Evolutionary conservation across 2,888 invertebrate genomes (phyloP), one percentile per base, ranked within the genome.

Genomic region (Acheta domesticus): DNA sequence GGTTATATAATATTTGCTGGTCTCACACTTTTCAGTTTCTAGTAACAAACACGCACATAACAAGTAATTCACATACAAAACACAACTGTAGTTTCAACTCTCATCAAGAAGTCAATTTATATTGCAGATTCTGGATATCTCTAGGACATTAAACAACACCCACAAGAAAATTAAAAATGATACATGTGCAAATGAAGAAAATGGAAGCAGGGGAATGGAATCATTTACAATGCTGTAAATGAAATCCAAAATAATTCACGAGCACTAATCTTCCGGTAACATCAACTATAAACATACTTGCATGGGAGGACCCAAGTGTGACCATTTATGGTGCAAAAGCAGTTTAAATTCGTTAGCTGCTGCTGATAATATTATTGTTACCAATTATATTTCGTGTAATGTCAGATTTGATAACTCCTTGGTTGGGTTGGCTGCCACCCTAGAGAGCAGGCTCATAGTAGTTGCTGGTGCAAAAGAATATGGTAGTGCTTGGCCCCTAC

Each of bases 251-350:
- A n/a, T 62, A 62, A 62, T 62, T 62, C n/a, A 62, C 62, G n/a
- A 62, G n/a, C 62, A 62, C 62, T 62, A n/a, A 62, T 62, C 62
- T 19, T 62, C n/a, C 62, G n/a, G 62, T 62, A 19, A 62, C 62
- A 62, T 62, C 62, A 62, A 62, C n/a, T 62, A 62, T n/a, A 62
- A 62, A 62, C 62, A 62, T 62, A 19, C 62, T 62, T 62, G 62
- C 62, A 62, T n/a, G n/a, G 62, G 62, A 62, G 36, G 36, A 36
- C 36, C 62, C 62, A 62, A 62, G n/a, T 62, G 62, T 62, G 62
- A 62, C n/a, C 62, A 62, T 62, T 62, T 62, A 62, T 62, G 62
- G 62, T 62, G 62, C 62, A 62, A 62, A 62, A 62, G 62, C 62
- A 62, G 14, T 62, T 62, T 19, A 62, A 62, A 62, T 62, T 19